Conservation (phyloP, 2,797 vertebrate species). For the Pogonophryne albipinna region DNA sequence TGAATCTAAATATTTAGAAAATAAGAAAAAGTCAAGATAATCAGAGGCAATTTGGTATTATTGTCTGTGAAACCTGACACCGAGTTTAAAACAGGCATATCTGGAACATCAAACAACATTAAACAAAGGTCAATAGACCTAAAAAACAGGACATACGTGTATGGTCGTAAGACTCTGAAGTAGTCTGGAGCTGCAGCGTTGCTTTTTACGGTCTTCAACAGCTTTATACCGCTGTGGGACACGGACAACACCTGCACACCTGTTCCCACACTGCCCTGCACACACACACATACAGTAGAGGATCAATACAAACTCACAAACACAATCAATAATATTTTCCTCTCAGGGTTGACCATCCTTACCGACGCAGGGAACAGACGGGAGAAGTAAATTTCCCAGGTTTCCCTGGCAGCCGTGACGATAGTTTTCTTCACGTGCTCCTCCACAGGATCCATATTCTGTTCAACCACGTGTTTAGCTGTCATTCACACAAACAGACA, state of each 20-base stretch:
- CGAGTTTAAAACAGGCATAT: not conserved
- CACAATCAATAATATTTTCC: not conserved
- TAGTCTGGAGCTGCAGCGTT: slow-evolving; percentile 87
- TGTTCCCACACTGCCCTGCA: slow-evolving; percentile 95
- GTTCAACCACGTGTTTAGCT: slow-evolving; percentile 91
- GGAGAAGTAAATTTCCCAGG: slow-evolving; percentile 96
- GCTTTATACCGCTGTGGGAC: slow-evolving; percentile 92
- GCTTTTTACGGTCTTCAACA: slow-evolving; percentile 91
- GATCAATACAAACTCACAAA: slow-evolving; percentile 13
- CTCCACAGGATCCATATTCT: slow-evolving; percentile 88
- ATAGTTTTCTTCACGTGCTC: slow-evolving; percentile 91
- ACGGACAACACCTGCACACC: slow-evolving; percentile 95
- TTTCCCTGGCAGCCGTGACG: slow-evolving; percentile 88
- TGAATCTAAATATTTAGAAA: not conserved
- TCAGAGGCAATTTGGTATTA: not conserved
- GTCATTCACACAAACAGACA: slow-evolving; percentile 61
- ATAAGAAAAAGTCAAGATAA: not conserved
- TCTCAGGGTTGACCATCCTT: slow-evolving; percentile 59
- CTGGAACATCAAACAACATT: not conserved
- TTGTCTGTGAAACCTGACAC: not conserved
- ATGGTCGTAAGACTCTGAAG: slow-evolving; percentile 90
- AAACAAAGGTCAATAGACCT: not conserved
- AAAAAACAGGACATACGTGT: slow-evolving; percentile 85
- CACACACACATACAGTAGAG: slow-evolving; percentile 39
- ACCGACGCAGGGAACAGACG: slow-evolving; percentile 97